These are phyloP conservation scores for Phrynocephalus vlangalii DNA, from an alignment of 2,797 vertebrate genomes.

Conservation along the genomic window DNA sequence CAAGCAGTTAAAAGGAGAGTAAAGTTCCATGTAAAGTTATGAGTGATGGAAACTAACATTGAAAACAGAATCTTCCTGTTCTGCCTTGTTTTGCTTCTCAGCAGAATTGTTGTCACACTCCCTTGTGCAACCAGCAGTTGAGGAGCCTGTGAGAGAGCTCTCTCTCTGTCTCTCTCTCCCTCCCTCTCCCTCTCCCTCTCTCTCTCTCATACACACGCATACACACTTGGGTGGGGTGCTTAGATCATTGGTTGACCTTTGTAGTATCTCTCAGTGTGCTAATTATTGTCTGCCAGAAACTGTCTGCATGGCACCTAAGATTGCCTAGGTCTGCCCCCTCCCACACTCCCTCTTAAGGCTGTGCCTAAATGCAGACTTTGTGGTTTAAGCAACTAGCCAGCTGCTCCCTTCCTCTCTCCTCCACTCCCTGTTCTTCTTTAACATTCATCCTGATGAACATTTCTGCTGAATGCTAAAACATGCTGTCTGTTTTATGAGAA, in stretches of 20 bases:
- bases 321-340: not conserved
- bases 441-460: not conserved
- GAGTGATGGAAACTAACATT: too few species aligned
- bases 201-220: too few species aligned
- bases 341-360: not conserved
- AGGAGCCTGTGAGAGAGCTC: too few species aligned
- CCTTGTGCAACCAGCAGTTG: not conserved
- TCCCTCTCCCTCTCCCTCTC: too few species aligned
- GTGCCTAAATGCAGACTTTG: not conserved
- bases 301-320: not conserved
- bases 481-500: not conserved
- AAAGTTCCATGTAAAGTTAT: too few species aligned
- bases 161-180: too few species aligned
- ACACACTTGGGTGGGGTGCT: not conserved
- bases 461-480: not conserved
- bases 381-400: not conserved
- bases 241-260: not conserved
- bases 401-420: not conserved
- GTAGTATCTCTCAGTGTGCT: not conserved
- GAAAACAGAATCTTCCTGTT: not conserved
- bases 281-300: not conserved
- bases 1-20: too few species aligned
- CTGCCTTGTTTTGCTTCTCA: not conserved
- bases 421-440: not conserved
- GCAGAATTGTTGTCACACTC: too few species aligned